These are phyloP conservation scores for Mus caroli DNA, from an alignment of 2,797 vertebrate genomes.

Conservation along the genomic window DNA sequence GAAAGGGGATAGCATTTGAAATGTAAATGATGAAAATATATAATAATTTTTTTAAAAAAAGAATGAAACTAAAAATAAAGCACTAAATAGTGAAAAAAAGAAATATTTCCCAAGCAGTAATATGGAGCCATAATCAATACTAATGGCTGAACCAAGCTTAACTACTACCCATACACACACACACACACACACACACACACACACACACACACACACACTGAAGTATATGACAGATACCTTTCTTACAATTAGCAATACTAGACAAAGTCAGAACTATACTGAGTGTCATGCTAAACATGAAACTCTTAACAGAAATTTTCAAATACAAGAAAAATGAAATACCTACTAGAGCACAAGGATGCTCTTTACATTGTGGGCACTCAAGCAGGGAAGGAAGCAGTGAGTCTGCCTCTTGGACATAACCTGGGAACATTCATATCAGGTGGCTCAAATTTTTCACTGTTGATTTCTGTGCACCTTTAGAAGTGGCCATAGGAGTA, in stretches of 20 bases:
- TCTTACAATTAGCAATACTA: conserved; percentile 16
- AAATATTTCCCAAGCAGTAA: neutral
- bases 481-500: neutral
- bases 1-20: too few species aligned
- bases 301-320: neutral
- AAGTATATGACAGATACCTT: neutral
- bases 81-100: too few species aligned
- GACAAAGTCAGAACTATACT: neutral
- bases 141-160: neutral
- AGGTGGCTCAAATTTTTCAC: neutral
- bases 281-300: neutral
- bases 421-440: neutral
- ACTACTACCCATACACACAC: neutral
- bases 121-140: neutral
- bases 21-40: too few species aligned
- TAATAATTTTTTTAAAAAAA: too few species aligned
- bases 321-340: neutral
- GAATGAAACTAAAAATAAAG: too few species aligned
- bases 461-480: neutral
- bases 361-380: neutral
- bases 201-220: neutral
- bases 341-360: neutral
- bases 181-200: neutral
- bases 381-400: neutral
- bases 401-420: neutral